Evolutionary conservation across 2,797 vertebrate genomes (phyloP).

Genomic region (Myiotriccus ornatus): DNA sequence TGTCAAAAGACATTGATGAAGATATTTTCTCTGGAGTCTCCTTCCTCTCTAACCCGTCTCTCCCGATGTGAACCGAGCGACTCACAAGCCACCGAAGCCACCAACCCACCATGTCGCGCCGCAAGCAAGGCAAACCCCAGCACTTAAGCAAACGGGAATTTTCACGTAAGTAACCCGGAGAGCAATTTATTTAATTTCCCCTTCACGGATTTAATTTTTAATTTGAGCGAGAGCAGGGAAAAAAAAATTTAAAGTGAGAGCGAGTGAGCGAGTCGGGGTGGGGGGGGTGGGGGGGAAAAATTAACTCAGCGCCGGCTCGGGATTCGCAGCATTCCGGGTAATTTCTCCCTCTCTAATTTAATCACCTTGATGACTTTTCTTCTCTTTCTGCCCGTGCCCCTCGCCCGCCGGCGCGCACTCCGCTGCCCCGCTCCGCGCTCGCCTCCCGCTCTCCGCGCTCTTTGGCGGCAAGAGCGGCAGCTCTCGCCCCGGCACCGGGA

Average conservation of each 20-base stretch:
- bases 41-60: slow-evolving; percentile 90
- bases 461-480: slow-evolving; percentile 57
- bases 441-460: slow-evolving; percentile 40
- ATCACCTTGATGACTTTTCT: slow-evolving; percentile 49
- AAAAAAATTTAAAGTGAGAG: slow-evolving; percentile 24
- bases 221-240: slow-evolving; percentile 7
- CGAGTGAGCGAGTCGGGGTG: slow-evolving; percentile 47
- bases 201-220: slow-evolving; percentile 34
- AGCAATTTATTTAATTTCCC: slow-evolving; percentile 51
- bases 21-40: slow-evolving; percentile 97
- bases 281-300: not conserved
- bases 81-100: slow-evolving; percentile 80
- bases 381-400: not conserved
- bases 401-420: not conserved
- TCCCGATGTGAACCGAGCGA: slow-evolving; percentile 98
- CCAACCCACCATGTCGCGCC: slow-evolving; percentile 96
- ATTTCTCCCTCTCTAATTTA: slow-evolving; percentile 32
- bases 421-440: slow-evolving; percentile 4
- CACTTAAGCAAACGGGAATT: slow-evolving; percentile 99
- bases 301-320: not conserved
- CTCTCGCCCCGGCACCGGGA: not conserved
- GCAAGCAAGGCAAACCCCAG: slow-evolving; percentile 99
- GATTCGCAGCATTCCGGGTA: not conserved
- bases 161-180: slow-evolving; percentile 93
- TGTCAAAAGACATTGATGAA: slow-evolving; percentile 99